Base-by-base conservation (phyloP, 2,797 vertebrate genomes). In the Vultur gryphus region DNA sequence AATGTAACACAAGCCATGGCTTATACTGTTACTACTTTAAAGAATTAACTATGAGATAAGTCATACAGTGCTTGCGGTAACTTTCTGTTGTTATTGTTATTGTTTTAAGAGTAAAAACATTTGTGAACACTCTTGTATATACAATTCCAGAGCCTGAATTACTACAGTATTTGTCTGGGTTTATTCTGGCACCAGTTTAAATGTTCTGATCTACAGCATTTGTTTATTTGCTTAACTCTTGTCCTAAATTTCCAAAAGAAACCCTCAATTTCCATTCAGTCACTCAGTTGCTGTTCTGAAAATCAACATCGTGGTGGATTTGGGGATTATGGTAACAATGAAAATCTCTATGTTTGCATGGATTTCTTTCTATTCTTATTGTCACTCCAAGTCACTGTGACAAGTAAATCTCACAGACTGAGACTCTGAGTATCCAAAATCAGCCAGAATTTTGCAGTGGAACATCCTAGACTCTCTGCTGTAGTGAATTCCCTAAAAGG, bases 181-280 rank as follows among this genome's bases (percentile, higher is more conserved):
- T 95, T 96, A 79, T 83, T 95, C 83, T 97, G 96, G 93, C 92
- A 92, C 21, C 24, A 5, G 12, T 65, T 61, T 49, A 57, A 73
- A 89, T 66, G 49, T 89, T 72, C 75, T 71, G 59, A 67, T 77
- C 88, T 90, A 49, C 58, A 84, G 67, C 33, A 48, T 73, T 95
- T 95, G 78, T 94, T 95, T 95, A 77, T 90, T 97, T 97, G 73
- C 86, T 87, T 87, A 84, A 76, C 21, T 93, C 81, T 62, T 80
- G 48, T 90, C 55, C 83, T 80, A 37, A 82, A 72, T 64, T 80
- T 91, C 69, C 75, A 33, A 51, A 90, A 90, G 67, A 95, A 88
- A 88, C 59, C 33, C 55, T 84, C 24, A 8, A 29, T 94, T 96
- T 95, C 90, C 91, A 92, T 90, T 64, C 37, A 87, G 80, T 93